phyloP scores from a whole-genome alignment of 2,888 invertebrate genomes.

The Mythimna albipuncta region DNA sequence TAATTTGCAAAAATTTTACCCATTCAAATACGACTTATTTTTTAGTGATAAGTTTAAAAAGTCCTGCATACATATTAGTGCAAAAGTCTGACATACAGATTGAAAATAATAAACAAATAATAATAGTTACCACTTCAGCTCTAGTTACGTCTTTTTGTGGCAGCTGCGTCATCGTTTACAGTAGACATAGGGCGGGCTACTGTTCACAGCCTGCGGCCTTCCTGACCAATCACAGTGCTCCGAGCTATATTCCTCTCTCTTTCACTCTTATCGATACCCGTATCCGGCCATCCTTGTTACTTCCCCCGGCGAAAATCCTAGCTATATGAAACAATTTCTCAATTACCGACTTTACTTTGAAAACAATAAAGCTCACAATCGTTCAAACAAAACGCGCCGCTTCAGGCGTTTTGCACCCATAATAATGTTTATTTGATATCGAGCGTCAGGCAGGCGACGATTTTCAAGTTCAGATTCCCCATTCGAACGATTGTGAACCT shows the following conservation, averaged over 20 bases:
- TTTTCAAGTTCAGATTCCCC: constrained; percentile 90
- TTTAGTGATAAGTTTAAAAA: background rate
- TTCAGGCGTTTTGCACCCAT: constrained; percentile 80
- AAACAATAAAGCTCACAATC: constrained; percentile 73
- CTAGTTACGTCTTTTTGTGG: constrained; percentile 78
- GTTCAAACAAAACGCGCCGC: constrained; percentile 68
- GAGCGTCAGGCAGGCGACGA: constrained; percentile 90
- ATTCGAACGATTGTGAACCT: constrained; percentile 84
- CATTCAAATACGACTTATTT: background rate
- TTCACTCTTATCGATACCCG: constrained; percentile 72
- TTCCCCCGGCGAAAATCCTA: constrained; percentile 90
- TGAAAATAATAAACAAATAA: constrained; percentile 49
- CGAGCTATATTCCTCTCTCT: constrained; percentile 86
- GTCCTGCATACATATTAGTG: background rate
- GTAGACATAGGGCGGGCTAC: constrained; percentile 91
- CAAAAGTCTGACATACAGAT: constrained; percentile 8
- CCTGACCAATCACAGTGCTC: constrained; percentile 91
- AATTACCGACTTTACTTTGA: constrained; percentile 72
- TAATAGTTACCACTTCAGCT: constrained; percentile 55
- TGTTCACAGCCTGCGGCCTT: constrained; percentile 91
- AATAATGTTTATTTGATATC: constrained; percentile 89
- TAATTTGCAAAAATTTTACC: background rate
- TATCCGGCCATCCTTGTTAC: constrained; percentile 81
- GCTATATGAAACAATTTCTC: constrained; percentile 73
- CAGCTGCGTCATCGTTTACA: constrained; percentile 85